Percentiles rank a stretch among this genome's conserved stretches.
phyloP scores from a whole-genome alignment of 2,113 vertebrate genomes.

The rabbit (Oryctolagus cuniculus) region mOryCun1.1 NC_091445.1:77306001-77306500 shows the following conservation, averaged over 20 bases:
- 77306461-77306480: background rate
- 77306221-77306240: background rate
- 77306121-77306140: background rate
- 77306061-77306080: background rate
- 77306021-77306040: background rate
- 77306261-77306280: slow-evolving; percentile 32
- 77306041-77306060: background rate
- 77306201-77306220: background rate
- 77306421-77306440: background rate
- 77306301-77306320: background rate
- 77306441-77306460: slow-evolving; percentile 33
- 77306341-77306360: background rate
- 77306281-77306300: background rate
- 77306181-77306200: background rate
- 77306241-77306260: background rate
- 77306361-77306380: background rate
- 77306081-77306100: background rate
- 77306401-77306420: background rate
- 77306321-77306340: background rate
- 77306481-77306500: background rate
- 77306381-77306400: background rate
- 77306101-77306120: background rate
- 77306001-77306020: background rate
- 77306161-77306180: background rate
- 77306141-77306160: background rate